These are phyloP conservation scores for Diacarnus erythraeanus DNA, from an alignment of 37 sponge, comb jelly and placozoan genomes.

Conservation along the genomic window DNA sequence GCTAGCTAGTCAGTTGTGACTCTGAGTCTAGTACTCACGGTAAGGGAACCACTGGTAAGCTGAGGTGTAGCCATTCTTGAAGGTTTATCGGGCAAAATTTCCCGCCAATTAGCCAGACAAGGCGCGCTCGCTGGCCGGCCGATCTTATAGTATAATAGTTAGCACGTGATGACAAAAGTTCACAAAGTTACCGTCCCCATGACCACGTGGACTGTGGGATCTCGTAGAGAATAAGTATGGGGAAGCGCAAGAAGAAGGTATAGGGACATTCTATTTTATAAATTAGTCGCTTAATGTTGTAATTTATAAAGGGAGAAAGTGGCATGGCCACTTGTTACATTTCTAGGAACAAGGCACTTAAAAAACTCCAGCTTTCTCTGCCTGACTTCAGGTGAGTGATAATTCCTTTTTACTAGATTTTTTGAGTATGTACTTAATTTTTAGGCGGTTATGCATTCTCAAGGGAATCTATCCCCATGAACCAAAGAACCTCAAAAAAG, in stretches of 20 bases:
- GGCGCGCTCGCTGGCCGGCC: too few species aligned
- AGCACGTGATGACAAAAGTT: not conserved
- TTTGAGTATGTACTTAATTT: too few species aligned
- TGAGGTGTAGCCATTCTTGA: not conserved
- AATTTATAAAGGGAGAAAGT: constrained; percentile 76
- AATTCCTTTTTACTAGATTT: too few species aligned
- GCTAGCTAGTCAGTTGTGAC: not conserved
- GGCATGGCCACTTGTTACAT: constrained; percentile 92
- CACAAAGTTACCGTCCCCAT: not conserved
- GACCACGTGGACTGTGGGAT: not conserved
- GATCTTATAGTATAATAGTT: too few species aligned
- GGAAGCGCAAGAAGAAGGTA: constrained; percentile 62
- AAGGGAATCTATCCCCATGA: constrained; percentile 98
- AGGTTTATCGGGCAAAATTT: not conserved
- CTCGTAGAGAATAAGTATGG: constrained; percentile 18
- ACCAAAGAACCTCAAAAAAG: constrained; percentile 86
- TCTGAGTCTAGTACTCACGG: not conserved
- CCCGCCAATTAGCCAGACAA: constrained; percentile 11
- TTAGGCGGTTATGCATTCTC: constrained; percentile 93
- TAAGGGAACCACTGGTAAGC: constrained; percentile 11
- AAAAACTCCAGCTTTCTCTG: constrained; percentile 89
- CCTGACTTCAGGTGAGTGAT: constrained; percentile 81
- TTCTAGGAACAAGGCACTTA: constrained; percentile 87
- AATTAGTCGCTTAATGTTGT: not conserved
- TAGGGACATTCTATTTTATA: not conserved